Evolutionary conservation across 2,113 vertebrate genomes (phyloP).

Genomic region (Hymenochirus boettgeri): DNA sequence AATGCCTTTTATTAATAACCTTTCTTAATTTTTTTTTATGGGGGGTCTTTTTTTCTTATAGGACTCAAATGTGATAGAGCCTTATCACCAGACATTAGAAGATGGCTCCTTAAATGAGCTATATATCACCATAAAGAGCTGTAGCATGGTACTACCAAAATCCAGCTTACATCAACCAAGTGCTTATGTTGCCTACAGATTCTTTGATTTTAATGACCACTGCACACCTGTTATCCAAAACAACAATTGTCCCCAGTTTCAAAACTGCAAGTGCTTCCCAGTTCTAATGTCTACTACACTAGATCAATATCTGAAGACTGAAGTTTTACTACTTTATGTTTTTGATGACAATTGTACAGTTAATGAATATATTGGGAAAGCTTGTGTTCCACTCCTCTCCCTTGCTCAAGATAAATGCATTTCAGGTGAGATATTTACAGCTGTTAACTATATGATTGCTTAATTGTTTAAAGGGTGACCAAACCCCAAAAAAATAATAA

Average conservation of each 20-base stretch:
- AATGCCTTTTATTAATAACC: no score
- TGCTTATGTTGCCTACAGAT: constrained; percentile 84
- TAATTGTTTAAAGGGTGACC: rapidly evolving
- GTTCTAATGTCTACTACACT: constrained; percentile 68
- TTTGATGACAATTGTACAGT: constrained; percentile 75
- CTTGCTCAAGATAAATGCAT: constrained; percentile 69
- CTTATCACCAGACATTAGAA: constrained; percentile 43
- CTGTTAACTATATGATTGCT: not conserved
- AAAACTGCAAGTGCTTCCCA: constrained; percentile 68
- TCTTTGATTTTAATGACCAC: constrained; percentile 77
- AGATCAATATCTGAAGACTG: constrained; percentile 72
- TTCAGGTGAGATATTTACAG: constrained; percentile 72
- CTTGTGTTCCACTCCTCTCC: constrained; percentile 69
- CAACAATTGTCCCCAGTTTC: constrained; percentile 68
- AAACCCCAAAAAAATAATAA: not conserved
- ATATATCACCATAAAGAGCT: constrained; percentile 65
- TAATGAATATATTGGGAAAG: constrained; percentile 76
- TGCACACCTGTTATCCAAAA: constrained; percentile 70
- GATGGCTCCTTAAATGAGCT: constrained; percentile 71
- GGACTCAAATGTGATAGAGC: constrained; percentile 40
- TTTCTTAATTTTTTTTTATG: no score
- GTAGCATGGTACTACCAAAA: constrained; percentile 59
- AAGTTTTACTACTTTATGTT: constrained; percentile 72
- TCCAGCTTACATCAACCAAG: constrained; percentile 57
- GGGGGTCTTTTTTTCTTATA: not conserved